phyloP scores from a whole-genome alignment of 2,888 invertebrate genomes.

The Cephus spinipes region DNA sequence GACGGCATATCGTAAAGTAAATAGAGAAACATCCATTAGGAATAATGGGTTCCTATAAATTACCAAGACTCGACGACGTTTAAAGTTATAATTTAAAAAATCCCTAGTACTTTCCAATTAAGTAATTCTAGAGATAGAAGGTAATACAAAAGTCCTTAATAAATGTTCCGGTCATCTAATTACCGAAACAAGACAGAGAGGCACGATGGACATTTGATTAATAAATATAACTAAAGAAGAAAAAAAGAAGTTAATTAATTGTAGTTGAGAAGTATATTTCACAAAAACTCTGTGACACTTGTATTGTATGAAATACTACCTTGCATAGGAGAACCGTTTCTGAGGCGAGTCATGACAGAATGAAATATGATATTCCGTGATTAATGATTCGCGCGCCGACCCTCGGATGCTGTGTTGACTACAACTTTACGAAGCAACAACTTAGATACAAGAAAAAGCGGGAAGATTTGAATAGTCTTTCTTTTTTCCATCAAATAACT shows the following conservation, averaged over 20 bases:
- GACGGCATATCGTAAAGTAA: not conserved
- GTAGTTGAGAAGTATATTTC: constrained; percentile 18
- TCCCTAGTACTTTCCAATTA: not conserved
- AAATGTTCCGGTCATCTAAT: not conserved
- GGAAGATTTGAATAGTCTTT: not conserved
- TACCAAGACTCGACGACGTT: not conserved
- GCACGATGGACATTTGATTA: not conserved
- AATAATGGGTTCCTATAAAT: not conserved
- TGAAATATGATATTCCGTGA: constrained; percentile 3
- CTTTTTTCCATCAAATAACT: not conserved
- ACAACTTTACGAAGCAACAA: constrained; percentile 11
- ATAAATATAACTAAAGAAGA: not conserved
- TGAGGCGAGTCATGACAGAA: constrained; percentile 5
- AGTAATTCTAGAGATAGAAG: not conserved
- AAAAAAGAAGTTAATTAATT: constrained; percentile 17
- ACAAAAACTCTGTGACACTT: constrained; percentile 8
- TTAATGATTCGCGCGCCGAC: constrained; percentile 4
- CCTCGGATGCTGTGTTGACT: constrained; percentile 11
- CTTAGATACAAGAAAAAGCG: not conserved
- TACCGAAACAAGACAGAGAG: not conserved
- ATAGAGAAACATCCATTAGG: not conserved
- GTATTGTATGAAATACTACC: constrained; percentile 7
- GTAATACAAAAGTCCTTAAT: not conserved
- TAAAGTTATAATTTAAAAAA: not conserved
- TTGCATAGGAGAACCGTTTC: not conserved